These are phyloP conservation scores for Harpagus bidentatus DNA, from an alignment of 2,113 vertebrate genomes.

Conservation along the genomic window DNA sequence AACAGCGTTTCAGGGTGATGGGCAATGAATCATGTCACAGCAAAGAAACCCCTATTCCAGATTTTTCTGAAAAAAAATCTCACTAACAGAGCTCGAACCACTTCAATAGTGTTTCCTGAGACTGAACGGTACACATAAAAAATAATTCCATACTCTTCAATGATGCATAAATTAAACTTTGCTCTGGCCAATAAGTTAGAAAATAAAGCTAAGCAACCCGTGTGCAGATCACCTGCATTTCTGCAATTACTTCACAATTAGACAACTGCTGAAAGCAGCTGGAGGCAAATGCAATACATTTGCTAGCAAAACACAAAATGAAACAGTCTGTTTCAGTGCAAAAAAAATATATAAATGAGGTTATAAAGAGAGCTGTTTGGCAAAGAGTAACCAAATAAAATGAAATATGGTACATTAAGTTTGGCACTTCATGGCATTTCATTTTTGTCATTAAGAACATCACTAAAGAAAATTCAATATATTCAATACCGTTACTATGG, in stretches of 20 bases:
- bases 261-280: slow-evolving; percentile 60
- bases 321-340: slow-evolving; percentile 24
- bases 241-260: slow-evolving; percentile 41
- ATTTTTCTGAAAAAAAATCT: not conserved
- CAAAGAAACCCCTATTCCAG: not conserved
- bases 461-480: not conserved
- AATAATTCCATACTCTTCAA: not conserved
- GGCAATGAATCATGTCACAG: not conserved
- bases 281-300: slow-evolving; percentile 51
- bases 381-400: slow-evolving; percentile 56
- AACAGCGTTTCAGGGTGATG: not conserved
- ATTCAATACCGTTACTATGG: not conserved
- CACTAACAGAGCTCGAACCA: not conserved
- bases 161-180: slow-evolving; percentile 13
- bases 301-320: slow-evolving; percentile 40
- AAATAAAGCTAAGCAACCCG: slow-evolving; percentile 29
- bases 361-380: slow-evolving; percentile 27
- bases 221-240: slow-evolving; percentile 3
- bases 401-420: slow-evolving; percentile 37
- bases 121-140: not conserved
- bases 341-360: slow-evolving; percentile 42
- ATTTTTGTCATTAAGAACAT: slow-evolving; percentile 45
- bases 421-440: not conserved
- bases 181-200: slow-evolving; percentile 27
- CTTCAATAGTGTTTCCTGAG: not conserved